Evolutionary conservation across 2,113 vertebrate genomes (phyloP).

Genomic region (Loxodonta africana): DNA sequence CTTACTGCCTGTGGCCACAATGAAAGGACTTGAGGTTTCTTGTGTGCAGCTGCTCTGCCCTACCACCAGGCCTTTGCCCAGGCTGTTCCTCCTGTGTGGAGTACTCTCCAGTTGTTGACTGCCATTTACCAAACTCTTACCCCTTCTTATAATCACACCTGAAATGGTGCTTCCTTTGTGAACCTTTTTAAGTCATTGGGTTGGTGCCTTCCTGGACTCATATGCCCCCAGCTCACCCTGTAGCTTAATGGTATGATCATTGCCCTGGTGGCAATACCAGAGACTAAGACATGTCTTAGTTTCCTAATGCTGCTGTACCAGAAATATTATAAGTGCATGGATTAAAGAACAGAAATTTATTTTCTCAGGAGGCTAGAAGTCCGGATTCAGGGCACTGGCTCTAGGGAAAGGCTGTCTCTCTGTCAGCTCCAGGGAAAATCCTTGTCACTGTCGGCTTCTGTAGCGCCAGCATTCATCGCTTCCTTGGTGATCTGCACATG

Average conservation of each 20-base stretch:
- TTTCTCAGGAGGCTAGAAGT: too few relatives aligned
- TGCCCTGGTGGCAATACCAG: background rate
- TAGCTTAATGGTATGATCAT: background rate
- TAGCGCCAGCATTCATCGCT: too few relatives aligned
- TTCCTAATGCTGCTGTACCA: too few relatives aligned
- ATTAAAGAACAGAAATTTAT: too few relatives aligned
- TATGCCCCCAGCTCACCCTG: background rate
- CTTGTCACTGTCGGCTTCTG: too few relatives aligned
- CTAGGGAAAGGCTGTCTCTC: too few relatives aligned
- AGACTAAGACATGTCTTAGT: background rate
- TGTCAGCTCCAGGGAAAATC: too few relatives aligned
- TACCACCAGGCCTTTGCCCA: background rate
- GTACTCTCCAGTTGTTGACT: background rate
- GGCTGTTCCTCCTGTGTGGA: background rate
- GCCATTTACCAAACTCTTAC: background rate
- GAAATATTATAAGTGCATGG: too few relatives aligned
- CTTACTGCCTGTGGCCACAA: fast-evolving
- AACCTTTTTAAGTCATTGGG: background rate
- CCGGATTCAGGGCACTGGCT: too few relatives aligned
- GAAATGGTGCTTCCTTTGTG: background rate
- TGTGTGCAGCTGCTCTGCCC: too few relatives aligned
- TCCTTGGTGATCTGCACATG: too few relatives aligned
- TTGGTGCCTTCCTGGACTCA: background rate
- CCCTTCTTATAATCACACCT: background rate
- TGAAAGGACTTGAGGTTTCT: background rate